Evolutionary conservation across 1,140 invertebrate genomes (phyloP).

Genomic region (Frieseomelitta varia): DNA sequence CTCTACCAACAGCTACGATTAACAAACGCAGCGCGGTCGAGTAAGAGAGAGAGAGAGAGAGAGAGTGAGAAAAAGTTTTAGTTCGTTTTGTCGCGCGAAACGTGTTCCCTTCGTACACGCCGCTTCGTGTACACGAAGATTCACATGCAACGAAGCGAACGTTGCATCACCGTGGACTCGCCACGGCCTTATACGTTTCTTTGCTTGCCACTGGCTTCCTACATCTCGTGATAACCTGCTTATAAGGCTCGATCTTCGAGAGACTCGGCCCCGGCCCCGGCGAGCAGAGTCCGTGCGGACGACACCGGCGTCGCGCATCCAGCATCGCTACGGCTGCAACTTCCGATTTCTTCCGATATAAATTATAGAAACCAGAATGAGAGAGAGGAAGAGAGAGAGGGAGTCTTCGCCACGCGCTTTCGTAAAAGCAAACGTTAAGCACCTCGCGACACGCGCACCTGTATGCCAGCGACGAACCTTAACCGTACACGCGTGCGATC

Average conservation of each 20-base stretch:
- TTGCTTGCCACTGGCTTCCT: constrained; percentile 64
- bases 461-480: constrained; percentile 1
- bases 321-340: constrained; percentile 48
- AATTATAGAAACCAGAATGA: constrained; percentile 13
- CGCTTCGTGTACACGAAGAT: constrained; percentile 39
- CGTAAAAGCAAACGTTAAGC: constrained; percentile 19
- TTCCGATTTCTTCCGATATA: constrained; percentile 41
- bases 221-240: constrained; percentile 68
- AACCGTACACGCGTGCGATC: constrained; percentile 6
- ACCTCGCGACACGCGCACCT: constrained; percentile 8
- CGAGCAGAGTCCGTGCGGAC: constrained; percentile 25
- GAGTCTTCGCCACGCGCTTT: background rate
- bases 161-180: constrained; percentile 63
- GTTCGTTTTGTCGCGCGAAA: constrained; percentile 46
- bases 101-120: constrained; percentile 30
- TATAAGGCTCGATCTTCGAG: constrained; percentile 68
- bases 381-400: no score
- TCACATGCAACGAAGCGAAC: constrained; percentile 62
- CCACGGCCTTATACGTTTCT: constrained; percentile 65
- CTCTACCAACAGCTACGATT: background rate
- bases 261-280: constrained; percentile 37
- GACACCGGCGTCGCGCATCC: constrained; percentile 12
- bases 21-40: background rate
- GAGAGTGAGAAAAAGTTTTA: constrained; percentile 16
- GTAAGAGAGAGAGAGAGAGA: background rate